Evolutionary conservation across 2,797 vertebrate species (phyloP).

Genomic region (Triplophysa bombifrons): DNA sequence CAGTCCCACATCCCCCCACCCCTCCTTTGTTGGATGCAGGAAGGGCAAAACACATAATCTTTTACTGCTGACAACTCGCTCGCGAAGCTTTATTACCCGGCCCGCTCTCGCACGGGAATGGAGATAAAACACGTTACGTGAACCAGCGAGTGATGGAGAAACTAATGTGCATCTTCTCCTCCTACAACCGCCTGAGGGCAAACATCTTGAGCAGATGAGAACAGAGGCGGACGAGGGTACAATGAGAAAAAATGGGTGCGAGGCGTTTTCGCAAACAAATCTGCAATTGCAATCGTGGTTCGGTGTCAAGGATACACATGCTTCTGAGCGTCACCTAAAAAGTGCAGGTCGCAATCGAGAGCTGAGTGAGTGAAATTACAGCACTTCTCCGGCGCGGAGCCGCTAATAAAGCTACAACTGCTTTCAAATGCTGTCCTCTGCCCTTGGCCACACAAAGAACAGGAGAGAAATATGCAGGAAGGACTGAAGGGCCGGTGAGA

Average conservation of each 20-base stretch:
- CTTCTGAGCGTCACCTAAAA: slow-evolving; percentile 69
- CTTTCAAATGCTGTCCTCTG: slow-evolving; percentile 70
- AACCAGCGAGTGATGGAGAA: slow-evolving; percentile 72
- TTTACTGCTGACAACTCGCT: slow-evolving; percentile 75
- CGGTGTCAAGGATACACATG: slow-evolving; percentile 78
- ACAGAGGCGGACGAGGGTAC: slow-evolving; percentile 60
- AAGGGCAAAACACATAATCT: slow-evolving; percentile 81
- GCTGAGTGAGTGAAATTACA: slow-evolving; percentile 67
- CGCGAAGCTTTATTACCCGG: slow-evolving; percentile 75
- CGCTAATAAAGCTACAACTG: slow-evolving; percentile 69
- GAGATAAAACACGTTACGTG: slow-evolving; percentile 72
- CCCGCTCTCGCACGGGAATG: slow-evolving; percentile 64
- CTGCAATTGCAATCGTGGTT: slow-evolving; percentile 71
- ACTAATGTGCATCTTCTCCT: slow-evolving; percentile 66
- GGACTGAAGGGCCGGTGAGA: neutral
- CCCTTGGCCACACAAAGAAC: slow-evolving; percentile 28
- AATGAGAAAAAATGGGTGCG: slow-evolving; percentile 56
- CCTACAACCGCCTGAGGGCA: slow-evolving; percentile 73
- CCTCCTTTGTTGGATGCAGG: slow-evolving; percentile 9
- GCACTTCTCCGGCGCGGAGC: slow-evolving; percentile 58
- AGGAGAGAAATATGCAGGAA: neutral
- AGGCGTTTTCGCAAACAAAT: neutral
- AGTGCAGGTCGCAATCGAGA: slow-evolving; percentile 66
- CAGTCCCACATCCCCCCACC: neutral
- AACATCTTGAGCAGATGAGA: slow-evolving; percentile 69